Evolutionary conservation across 2,113 vertebrate species (phyloP), one percentile per base, ranked within the genome.

Genomic region (Pteruthius melanotis): DNA sequence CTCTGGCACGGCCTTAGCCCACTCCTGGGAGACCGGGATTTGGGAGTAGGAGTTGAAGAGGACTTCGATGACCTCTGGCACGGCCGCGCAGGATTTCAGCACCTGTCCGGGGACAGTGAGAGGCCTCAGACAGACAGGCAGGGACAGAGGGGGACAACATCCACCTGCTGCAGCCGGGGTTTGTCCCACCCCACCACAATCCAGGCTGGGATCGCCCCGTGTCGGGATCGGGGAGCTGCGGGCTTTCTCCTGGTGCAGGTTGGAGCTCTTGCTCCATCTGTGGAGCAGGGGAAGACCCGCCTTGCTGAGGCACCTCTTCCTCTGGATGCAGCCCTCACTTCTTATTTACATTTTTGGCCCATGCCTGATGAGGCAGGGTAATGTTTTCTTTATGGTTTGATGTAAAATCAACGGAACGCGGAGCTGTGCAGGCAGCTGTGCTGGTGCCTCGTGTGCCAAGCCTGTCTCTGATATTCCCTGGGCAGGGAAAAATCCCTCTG

Each of bases 11-110:
- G 64, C 95, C 47, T 97, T 82, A 1, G 42, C 52, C 98, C 98
- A 98, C 61, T 97, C 97, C 91, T 90, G 95, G 0, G 97, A 97
- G 21, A 98, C 16, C 0, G 52, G 87, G 59, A 98, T 97, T 45
- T 97, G 97, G 0, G 92, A n/a, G 80, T 97, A 98, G 90, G 98
- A 98, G 37, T 98, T 98, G 91, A 98, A 97, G 35, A 98, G 96
- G 15, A 98, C 93, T 72, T 98, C 97, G 0, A 98, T 83, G 54
- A 98, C 94, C 17, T 95, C 93, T 0, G 98, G 98, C 61, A 95
- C 49, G 0, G 69, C 71, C 0, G 97, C 94, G 0, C 98, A 98
- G 71, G 95, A 92, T 84, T 90, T 95, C 94, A 98, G 93, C 85
- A 98, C 98, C 98, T 98, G 52, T 27, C 5, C 4, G 2, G 0